phyloP scores from a whole-genome alignment of 2,888 invertebrate species.

The Acanthoscelides obtectus region DNA sequence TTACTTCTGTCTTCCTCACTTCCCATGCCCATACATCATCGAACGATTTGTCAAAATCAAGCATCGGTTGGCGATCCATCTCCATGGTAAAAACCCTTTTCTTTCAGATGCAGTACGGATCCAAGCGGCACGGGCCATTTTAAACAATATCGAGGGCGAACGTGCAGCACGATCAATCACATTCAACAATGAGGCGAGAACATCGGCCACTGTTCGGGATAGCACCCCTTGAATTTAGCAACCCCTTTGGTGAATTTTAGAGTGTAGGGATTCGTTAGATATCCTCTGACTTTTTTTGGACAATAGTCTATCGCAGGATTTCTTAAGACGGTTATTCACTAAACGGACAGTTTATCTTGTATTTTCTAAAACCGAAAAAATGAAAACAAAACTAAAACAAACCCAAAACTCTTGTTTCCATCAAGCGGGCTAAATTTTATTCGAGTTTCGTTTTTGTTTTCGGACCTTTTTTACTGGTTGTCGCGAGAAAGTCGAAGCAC shows the following conservation, averaged over 20 bases:
- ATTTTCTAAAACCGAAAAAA: no score
- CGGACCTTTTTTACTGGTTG: no score
- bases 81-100: not conserved
- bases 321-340: no score
- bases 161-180: not conserved
- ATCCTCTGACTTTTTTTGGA: no score
- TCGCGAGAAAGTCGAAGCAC: no score
- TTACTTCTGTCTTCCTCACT: not conserved
- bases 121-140: not conserved
- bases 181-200: not conserved
- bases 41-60: not conserved
- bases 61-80: not conserved
- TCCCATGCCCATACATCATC: not conserved
- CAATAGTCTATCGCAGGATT: no score
- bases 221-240: not conserved
- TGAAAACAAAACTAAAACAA: no score
- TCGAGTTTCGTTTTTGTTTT: no score
- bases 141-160: not conserved
- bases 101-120: not conserved
- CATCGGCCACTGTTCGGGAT: not conserved
- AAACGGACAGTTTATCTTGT: no score
- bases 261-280: not conserved
- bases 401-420: no score
- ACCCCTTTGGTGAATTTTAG: not conserved
- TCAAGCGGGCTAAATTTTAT: no score